Evolutionary conservation across 2,797 vertebrate species (phyloP).

Genomic region (Coracias cyanogaster): DNA sequence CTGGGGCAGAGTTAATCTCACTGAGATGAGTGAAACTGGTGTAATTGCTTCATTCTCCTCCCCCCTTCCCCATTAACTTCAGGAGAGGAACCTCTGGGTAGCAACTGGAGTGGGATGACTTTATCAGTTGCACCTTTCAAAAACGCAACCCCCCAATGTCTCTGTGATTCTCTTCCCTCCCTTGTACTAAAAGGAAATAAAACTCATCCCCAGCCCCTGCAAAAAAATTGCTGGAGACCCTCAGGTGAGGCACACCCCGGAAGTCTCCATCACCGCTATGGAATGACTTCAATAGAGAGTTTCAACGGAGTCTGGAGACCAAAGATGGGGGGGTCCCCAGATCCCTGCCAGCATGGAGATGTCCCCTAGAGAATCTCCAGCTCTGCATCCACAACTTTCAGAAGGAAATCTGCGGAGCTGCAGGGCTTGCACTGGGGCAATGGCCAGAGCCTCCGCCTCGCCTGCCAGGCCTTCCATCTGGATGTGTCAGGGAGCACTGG

Average conservation of each 20-base stretch:
- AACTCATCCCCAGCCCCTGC: fast-evolving
- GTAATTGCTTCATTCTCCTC: not conserved
- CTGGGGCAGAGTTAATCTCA: not conserved
- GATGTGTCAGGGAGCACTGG: slow-evolving; percentile 31
- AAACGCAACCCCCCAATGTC: not conserved
- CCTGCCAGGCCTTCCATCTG: slow-evolving; percentile 57
- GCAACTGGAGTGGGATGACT: not conserved
- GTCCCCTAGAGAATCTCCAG: not conserved
- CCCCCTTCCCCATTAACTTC: not conserved
- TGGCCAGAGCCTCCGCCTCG: not conserved
- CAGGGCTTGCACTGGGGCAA: not conserved
- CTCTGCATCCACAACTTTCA: not conserved
- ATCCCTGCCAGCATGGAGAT: not conserved
- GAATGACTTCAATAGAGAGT: not conserved
- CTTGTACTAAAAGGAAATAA: not conserved
- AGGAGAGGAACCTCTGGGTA: not conserved
- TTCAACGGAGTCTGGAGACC: not conserved
- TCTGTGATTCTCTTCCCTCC: not conserved
- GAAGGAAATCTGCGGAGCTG: slow-evolving; percentile 7
- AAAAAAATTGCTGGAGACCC: not conserved
- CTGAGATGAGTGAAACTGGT: not conserved
- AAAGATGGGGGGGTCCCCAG: not conserved
- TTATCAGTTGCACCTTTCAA: not conserved
- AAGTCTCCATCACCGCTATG: not conserved
- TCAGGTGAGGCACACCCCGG: not conserved